Evolutionary conservation across 30 jellyfish, hydroid and myxozoan species (phyloP).

Genomic region (Nemopilema nomurai): DNA sequence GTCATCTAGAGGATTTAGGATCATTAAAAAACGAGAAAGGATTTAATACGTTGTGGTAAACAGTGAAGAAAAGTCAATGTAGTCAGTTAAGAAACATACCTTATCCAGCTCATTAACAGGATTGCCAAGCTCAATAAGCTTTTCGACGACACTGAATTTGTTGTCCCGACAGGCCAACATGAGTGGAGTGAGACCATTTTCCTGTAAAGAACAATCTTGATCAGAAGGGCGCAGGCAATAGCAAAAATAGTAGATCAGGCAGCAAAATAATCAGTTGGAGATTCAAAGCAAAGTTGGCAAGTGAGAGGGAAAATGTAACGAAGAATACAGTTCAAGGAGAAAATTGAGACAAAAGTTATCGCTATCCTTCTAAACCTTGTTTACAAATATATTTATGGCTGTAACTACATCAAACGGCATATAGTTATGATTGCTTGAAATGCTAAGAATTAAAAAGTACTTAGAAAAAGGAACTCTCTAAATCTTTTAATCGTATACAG

Average conservation of each 20-base stretch:
- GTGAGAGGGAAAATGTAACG: too few species aligned
- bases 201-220: constrained; percentile 40
- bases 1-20: neutral
- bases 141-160: constrained; percentile 73
- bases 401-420: too few species aligned
- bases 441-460: too few species aligned
- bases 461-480: too few species aligned
- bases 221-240: neutral
- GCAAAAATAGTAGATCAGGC: neutral
- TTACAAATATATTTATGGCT: too few species aligned
- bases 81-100: constrained; percentile 33
- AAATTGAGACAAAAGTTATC: too few species aligned
- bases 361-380: too few species aligned
- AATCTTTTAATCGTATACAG: too few species aligned
- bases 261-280: neutral
- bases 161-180: constrained; percentile 96
- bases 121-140: constrained; percentile 76
- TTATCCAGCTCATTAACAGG: constrained; percentile 82
- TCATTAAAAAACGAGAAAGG: neutral
- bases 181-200: constrained; percentile 91
- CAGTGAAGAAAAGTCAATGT: too few species aligned
- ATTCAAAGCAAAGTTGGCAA: too few species aligned
- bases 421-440: too few species aligned
- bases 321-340: too few species aligned
- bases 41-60: neutral